These are phyloP conservation scores for Rhingia campestris DNA, from an alignment of 2,888 invertebrate species.

Conservation along the genomic window DNA sequence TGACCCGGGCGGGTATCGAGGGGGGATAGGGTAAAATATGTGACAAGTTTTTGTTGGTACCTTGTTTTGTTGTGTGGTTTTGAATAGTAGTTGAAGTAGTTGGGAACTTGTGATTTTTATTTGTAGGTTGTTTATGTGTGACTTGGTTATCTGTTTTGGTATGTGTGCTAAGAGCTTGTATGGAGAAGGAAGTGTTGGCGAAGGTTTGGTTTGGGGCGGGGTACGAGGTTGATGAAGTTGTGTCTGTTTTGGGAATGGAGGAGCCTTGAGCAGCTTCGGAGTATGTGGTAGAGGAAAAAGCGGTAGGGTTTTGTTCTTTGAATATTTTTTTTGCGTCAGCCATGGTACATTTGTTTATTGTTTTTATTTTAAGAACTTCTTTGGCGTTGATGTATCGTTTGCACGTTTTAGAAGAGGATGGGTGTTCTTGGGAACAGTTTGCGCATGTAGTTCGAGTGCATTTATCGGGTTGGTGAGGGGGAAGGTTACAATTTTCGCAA, in stretches of 20 bases:
- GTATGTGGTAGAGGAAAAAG: constrained; percentile 25
- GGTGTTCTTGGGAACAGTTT: constrained; percentile 18
- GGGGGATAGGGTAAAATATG: neutral
- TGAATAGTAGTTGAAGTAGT: neutral
- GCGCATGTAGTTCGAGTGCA: constrained; percentile 8
- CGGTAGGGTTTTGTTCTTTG: neutral
- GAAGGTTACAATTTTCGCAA: constrained; percentile 8
- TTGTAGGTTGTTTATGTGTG: constrained; percentile 12
- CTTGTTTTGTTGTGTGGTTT: constrained; percentile 1
- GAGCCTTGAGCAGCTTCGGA: constrained; percentile 1
- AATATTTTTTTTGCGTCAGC: constrained; percentile 26
- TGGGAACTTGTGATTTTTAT: neutral
- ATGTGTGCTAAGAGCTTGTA: too few relatives aligned
- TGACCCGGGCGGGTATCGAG: neutral
- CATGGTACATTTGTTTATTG: constrained; percentile 16
- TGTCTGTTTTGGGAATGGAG: neutral
- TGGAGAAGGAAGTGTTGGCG: neutral
- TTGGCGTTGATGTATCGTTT: constrained; percentile 1
- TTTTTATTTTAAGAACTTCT: constrained; percentile 26
- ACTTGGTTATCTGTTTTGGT: neutral
- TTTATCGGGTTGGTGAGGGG: neutral
- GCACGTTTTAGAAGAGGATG: constrained; percentile 1
- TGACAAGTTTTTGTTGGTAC: neutral
- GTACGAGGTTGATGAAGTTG: neutral
- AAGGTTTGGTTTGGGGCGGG: neutral